These are phyloP conservation scores for Nemoura dubitans DNA, from an alignment of 2,888 invertebrate genomes.

Conservation along the genomic window DNA sequence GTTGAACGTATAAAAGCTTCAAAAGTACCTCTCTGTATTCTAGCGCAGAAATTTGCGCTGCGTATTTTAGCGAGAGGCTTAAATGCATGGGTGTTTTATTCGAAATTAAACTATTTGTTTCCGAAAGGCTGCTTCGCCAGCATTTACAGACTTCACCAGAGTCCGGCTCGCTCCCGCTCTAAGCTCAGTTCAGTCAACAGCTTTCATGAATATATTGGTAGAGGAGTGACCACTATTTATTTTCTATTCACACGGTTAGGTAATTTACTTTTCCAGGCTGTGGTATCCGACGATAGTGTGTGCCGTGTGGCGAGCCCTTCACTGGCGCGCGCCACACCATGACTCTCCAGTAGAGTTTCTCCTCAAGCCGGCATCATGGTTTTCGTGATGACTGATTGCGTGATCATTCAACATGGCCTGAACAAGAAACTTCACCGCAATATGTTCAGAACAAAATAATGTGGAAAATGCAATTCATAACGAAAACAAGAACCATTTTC, in stretches of 20 bases:
- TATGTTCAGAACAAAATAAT: slow-evolving; percentile 4
- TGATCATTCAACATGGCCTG: neutral
- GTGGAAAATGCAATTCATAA: slow-evolving; percentile 5
- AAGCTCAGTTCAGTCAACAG: slow-evolving; percentile 5
- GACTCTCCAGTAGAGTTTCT: no score
- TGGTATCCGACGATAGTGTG: neutral
- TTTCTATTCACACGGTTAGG: neutral
- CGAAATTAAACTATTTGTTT: no score
- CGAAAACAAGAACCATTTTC: neutral
- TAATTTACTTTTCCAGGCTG: slow-evolving; percentile 14
- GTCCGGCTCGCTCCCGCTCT: no score
- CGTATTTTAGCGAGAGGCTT: no score
- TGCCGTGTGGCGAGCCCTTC: neutral
- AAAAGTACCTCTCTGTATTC: no score
- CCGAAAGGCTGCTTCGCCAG: no score
- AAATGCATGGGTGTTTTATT: no score
- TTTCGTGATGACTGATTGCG: neutral
- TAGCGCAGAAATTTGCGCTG: no score
- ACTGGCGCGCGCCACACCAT: no score
- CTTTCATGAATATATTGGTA: neutral
- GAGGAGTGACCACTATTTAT: slow-evolving; percentile 15
- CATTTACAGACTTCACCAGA: no score
- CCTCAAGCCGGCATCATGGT: neutral
- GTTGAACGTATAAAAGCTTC: no score
- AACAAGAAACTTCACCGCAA: slow-evolving; percentile 2